Percentiles rank a stretch among this genome's conserved stretches.
Evolutionary conservation across 1,140 invertebrate species (phyloP).

Genomic region (Homalodisca vitripennis): DNA sequence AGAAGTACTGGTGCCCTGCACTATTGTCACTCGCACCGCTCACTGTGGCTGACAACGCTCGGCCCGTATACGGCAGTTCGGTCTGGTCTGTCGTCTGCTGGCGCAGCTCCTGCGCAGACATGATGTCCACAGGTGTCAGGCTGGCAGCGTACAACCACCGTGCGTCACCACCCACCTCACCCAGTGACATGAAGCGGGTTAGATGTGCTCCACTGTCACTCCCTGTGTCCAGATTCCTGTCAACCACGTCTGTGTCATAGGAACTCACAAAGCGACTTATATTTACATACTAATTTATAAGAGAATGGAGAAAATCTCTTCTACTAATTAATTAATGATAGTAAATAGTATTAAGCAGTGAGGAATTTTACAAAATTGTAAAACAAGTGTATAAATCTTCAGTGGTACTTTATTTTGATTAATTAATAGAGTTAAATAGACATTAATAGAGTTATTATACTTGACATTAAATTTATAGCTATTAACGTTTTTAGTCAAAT

Average conservation of each 20-base stretch:
- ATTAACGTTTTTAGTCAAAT: too few species aligned
- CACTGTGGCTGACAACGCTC: not conserved
- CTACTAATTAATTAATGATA: too few species aligned
- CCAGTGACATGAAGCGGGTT: conserved; percentile 87
- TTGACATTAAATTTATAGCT: too few species aligned
- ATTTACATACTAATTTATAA: too few species aligned
- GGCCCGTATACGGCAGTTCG: conserved; percentile 70
- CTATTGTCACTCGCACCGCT: conserved; percentile 27
- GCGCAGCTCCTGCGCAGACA: conserved; percentile 64
- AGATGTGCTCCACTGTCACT: conserved; percentile 61
- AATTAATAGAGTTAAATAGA: too few species aligned
- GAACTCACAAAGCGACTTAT: conserved; percentile 44
- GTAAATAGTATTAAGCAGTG: too few species aligned
- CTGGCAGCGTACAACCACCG: conserved; percentile 95
- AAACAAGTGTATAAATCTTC: too few species aligned
- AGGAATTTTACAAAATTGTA: too few species aligned
- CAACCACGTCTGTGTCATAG: conserved; percentile 50
- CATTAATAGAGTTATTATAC: too few species aligned
- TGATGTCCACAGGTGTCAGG: conserved; percentile 76
- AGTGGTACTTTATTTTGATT: too few species aligned
- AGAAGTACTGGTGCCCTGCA: conserved; percentile 66
- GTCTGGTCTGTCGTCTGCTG: conserved; percentile 88
- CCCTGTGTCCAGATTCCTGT: conserved; percentile 55
- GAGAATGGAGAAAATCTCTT: too few species aligned
- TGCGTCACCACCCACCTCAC: conserved; percentile 47